phyloP scores from a whole-genome alignment of 2,888 invertebrate species.

The Zonitis immaculata region DNA sequence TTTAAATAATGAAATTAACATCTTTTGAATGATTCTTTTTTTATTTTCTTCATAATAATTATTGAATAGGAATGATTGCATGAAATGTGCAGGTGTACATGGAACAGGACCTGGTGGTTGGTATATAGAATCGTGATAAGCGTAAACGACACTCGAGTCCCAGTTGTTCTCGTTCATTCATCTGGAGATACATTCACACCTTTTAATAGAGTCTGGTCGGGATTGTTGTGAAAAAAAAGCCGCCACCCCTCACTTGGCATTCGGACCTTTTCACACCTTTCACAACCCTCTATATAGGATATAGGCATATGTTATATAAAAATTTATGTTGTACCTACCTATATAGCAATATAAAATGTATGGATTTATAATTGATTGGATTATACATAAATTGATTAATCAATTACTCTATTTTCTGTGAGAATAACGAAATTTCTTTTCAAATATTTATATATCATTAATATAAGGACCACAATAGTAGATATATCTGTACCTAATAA shows the following conservation, averaged over 20 bases:
- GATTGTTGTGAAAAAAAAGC: slow-evolving; percentile 23
- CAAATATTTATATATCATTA: too few relatives aligned
- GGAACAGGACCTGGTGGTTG: slow-evolving; percentile 11
- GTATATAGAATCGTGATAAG: slow-evolving; percentile 18
- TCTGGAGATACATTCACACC: slow-evolving; percentile 27
- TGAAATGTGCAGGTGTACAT: slow-evolving; percentile 18
- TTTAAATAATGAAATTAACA: too few relatives aligned
- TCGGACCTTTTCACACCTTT: slow-evolving; percentile 19
- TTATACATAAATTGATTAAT: too few relatives aligned
- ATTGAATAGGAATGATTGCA: slow-evolving; percentile 14
- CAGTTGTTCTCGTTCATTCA: slow-evolving; percentile 29
- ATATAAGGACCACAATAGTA: too few relatives aligned
- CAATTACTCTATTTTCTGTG: too few relatives aligned
- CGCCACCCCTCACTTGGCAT: slow-evolving; percentile 19
- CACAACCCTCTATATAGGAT: neutral
- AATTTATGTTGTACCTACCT: too few relatives aligned
- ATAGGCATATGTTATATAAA: too few relatives aligned
- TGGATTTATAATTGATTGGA: too few relatives aligned
- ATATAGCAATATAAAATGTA: too few relatives aligned
- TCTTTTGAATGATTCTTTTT: slow-evolving; percentile 7
- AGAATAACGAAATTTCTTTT: too few relatives aligned
- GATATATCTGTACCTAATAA: too few relatives aligned
- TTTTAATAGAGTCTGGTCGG: slow-evolving; percentile 28
- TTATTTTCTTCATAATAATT: neutral
- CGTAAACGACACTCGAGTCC: slow-evolving; percentile 26